Evolutionary conservation across 2,888 invertebrate species (phyloP).

Genomic region (Drosophila peninsularis): DNA sequence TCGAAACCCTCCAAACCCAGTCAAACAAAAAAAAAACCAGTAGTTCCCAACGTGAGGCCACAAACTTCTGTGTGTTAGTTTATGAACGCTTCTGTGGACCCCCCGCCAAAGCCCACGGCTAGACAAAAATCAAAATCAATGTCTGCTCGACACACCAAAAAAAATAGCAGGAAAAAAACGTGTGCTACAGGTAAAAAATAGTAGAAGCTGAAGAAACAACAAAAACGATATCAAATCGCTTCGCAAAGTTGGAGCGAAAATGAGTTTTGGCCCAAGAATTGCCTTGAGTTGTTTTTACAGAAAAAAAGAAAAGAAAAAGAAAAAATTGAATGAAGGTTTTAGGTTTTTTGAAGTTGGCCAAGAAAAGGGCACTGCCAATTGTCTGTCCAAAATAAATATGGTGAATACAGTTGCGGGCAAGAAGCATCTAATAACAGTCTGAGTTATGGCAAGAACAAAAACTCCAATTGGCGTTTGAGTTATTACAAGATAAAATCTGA

Average conservation of each 20-base stretch:
- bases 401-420: neutral
- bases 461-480: neutral
- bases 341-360: neutral
- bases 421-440: neutral
- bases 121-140: conserved; percentile 53
- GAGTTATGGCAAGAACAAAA: neutral
- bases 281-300: conserved; percentile 41
- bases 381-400: conserved; percentile 1
- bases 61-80: conserved; percentile 43
- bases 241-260: conserved; percentile 46
- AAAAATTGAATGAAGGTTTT: conserved; percentile 25
- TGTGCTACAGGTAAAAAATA: conserved; percentile 16
- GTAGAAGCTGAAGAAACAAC: conserved; percentile 1
- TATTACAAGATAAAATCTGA: neutral
- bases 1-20: neutral
- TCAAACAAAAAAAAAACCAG: conserved; percentile 49
- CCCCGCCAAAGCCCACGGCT: conserved; percentile 31
- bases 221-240: conserved; percentile 40
- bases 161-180: conserved; percentile 1
- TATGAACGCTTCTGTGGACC: conserved; percentile 18
- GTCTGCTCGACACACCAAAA: conserved; percentile 12
- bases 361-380: conserved; percentile 3
- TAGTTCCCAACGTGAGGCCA: conserved; percentile 63
- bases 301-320: conserved; percentile 31
- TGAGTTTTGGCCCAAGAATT: conserved; percentile 48